These are phyloP conservation scores for Pan paniscus DNA, from an alignment of 2,113 vertebrate species.

Conservation along the genomic window DNA sequence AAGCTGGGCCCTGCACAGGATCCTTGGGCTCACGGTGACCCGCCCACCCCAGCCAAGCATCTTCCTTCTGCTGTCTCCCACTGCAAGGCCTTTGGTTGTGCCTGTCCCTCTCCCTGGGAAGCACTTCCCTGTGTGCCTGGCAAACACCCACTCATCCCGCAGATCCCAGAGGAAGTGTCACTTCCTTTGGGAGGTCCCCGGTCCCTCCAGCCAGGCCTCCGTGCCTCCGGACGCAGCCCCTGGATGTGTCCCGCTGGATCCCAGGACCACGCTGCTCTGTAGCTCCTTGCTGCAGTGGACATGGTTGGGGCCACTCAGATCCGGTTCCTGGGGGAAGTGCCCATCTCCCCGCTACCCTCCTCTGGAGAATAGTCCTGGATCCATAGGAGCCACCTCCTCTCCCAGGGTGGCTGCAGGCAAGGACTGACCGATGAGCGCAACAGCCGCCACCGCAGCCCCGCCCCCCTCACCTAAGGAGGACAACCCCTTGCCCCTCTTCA, in stretches of 20 bases:
- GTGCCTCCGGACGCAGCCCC: not conserved
- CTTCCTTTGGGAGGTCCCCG: not conserved
- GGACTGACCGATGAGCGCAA: too few relatives aligned
- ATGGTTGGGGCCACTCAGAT: not conserved
- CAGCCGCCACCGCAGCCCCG: rapidly evolving
- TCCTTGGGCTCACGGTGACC: not conserved
- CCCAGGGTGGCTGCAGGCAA: not conserved
- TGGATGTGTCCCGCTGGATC: too few relatives aligned
- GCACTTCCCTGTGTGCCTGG: not conserved
- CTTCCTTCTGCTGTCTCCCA: not conserved
- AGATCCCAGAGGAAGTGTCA: not conserved
- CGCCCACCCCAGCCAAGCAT: rapidly evolving
- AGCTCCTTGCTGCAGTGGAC: rapidly evolving
- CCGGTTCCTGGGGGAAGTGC: not conserved
- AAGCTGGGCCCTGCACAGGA: not conserved
- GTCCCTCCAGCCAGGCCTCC: not conserved
- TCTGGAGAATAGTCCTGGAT: not conserved
- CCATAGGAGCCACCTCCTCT: not conserved
- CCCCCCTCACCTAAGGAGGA: not conserved
- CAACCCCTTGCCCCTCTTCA: rapidly evolving
- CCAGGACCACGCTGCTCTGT: rapidly evolving
- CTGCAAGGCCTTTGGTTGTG: not conserved
- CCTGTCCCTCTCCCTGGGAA: not conserved
- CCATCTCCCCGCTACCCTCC: rapidly evolving
- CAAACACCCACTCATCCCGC: not conserved